Percentiles rank a stretch among this genome's conserved stretches.
Evolutionary conservation across 2,113 vertebrate species (phyloP).

Genomic region (Protomyctophum bolini): DNA sequence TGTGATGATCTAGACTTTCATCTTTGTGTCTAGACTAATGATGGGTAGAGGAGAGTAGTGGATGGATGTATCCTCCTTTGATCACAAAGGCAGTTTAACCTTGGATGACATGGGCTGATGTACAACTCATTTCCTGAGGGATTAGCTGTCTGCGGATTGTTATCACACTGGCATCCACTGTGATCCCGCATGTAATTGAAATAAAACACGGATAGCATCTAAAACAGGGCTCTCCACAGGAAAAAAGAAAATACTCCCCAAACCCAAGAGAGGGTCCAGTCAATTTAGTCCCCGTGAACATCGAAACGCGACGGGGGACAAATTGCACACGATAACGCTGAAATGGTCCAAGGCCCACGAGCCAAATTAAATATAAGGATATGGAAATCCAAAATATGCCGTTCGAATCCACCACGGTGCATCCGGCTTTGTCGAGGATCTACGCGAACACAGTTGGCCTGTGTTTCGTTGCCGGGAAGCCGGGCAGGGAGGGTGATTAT

Average conservation of each 20-base stretch:
- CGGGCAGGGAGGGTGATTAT: too few relatives aligned
- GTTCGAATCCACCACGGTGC: too few relatives aligned
- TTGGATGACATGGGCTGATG: constrained; percentile 62
- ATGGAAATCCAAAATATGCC: too few relatives aligned
- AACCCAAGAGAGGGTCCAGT: too few relatives aligned
- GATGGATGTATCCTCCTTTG: constrained; percentile 55
- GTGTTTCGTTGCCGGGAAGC: too few relatives aligned
- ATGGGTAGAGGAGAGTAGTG: constrained; percentile 41
- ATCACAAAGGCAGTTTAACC: constrained; percentile 68
- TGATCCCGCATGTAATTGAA: constrained; percentile 68
- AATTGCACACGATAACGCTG: too few relatives aligned
- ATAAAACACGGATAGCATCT: constrained; percentile 66
- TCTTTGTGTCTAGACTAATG: constrained; percentile 46
- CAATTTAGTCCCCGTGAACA: too few relatives aligned
- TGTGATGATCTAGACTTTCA: constrained; percentile 44
- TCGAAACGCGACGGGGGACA: too few relatives aligned
- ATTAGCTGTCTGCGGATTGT: constrained; percentile 63
- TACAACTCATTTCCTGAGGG: constrained; percentile 56
- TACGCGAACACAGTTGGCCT: too few relatives aligned
- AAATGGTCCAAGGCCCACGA: too few relatives aligned
- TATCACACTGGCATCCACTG: constrained; percentile 58
- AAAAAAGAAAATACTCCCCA: constrained; percentile 16
- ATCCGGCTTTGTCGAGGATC: too few relatives aligned
- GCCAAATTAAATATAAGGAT: too few relatives aligned
- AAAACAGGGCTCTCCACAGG: constrained; percentile 56